Conservation (phyloP, 92 coral and sea anemone genomes). For the Muricea muricata region DNA sequence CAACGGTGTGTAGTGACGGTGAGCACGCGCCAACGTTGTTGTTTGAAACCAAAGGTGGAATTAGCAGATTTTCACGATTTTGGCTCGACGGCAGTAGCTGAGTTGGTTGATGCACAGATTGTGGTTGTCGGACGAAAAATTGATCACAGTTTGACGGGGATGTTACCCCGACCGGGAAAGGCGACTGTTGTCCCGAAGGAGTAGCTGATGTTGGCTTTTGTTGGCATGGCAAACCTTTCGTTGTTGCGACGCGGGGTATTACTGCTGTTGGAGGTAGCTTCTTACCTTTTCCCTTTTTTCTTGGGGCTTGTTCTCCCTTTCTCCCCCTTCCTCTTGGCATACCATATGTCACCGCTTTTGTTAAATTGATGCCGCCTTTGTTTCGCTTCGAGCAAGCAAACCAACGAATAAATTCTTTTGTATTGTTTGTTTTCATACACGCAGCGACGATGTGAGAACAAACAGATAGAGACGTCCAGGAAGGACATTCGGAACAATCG, state of each 20-base stretch:
- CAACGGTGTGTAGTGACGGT: too few species aligned
- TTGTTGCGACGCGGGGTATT: background rate
- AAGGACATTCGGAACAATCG: slow-evolving; percentile 47
- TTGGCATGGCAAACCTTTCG: background rate
- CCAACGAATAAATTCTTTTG: slow-evolving; percentile 39
- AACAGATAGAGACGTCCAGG: slow-evolving; percentile 31
- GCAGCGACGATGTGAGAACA: slow-evolving; percentile 58
- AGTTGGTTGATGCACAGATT: background rate
- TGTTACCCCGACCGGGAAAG: background rate
- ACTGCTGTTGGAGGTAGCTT: slow-evolving; percentile 12
- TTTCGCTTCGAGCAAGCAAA: slow-evolving; percentile 39
- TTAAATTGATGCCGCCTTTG: slow-evolving; percentile 40
- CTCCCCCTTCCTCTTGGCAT: slow-evolving; percentile 58
- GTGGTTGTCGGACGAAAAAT: background rate
- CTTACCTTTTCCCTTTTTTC: background rate
- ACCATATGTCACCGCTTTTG: slow-evolving; percentile 33
- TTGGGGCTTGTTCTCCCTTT: background rate
- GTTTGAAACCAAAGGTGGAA: too few species aligned
- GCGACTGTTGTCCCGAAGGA: background rate
- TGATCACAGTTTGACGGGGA: background rate
- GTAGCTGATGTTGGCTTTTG: background rate
- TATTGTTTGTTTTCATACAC: slow-evolving; percentile 17
- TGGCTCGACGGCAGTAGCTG: background rate
- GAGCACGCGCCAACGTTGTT: too few species aligned
- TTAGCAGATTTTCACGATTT: too few species aligned